Evolutionary conservation across 2,888 invertebrate genomes (phyloP), one percentile per base, ranked within the genome.

Genomic region (Amphipoea lucens): DNA sequence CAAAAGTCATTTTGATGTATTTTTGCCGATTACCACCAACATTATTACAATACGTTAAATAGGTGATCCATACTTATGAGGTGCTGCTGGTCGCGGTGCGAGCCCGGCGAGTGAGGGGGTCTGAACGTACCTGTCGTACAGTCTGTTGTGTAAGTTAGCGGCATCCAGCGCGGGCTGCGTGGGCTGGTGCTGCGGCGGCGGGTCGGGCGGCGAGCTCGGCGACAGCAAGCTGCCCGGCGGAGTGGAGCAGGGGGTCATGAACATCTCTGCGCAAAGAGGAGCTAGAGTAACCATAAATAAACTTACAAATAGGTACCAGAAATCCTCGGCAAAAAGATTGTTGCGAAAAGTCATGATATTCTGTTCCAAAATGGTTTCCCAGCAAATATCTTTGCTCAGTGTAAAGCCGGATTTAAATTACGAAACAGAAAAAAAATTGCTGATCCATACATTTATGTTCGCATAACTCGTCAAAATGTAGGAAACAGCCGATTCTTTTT

Each of bases 161-260:
- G 94, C 92, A 88, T 94, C 94, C 42, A 94, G 92, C 79, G 91
- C 80, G 76, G 91, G 90, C 66, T 87, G 88, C 29, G 78, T 5
- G 20, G 29, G 83, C 76, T 76, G 69, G 14, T 6, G 48, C 70
- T n/a, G 86, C 57, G 87, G 89, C 74, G 91, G 90, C 74, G 92
- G 89, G 71, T 87, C 92, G 76, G 95, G 95, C 94, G 97, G 92
- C 93, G 95, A 94, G 74, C 91, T 90, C 74, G 96, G 96, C 90
- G 98, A 98, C 89, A 97, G 98, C 94, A 98, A 97, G 91, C 98
- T 98, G 45, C 98, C 98, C 12, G 98, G 98, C 45, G 99, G 99
- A 23, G 99, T 98, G 14, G 98, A 98, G 92, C 98, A 99, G 45
- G 99, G 99, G 17, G 99, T 99, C 96, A 98, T 97, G 95, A 98